Base-by-base conservation (phyloP, 2,797 vertebrate species). In the Pangasius djambal region DNA sequence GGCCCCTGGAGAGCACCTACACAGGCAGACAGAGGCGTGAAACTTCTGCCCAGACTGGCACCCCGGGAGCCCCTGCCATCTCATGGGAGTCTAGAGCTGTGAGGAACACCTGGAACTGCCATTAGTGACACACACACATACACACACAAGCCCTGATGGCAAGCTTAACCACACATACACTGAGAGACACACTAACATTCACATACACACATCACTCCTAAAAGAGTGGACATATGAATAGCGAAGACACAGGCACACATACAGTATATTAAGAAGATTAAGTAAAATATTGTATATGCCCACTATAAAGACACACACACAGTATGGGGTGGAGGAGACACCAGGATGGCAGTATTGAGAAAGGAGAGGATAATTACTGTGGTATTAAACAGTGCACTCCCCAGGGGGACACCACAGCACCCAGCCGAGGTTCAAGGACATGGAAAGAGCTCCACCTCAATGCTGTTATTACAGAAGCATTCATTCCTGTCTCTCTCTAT, bases 91-190 rank as follows among this genome's bases (percentile, higher is more conserved):
- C 93, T 89, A 88, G 93, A 94, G 93, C 94, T 92, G 95, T 95
- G 95, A 94, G 93, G 93, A 96, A 97, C 96, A 97, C 96, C 96
- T 96, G 96, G 95, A 96, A 96, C 95, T 96, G 95, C 95, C 96
- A 96, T 96, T 96, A 96, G 94, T 96, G 95, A 95, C 93, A 95
- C 94, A 94, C 92, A 92, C 81, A 89, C 91, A 90, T 92, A 57
- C 22, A 63, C 34, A 85, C 10, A 63, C 78, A 88, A 88, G 90
- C 91, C 79, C 75, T 78, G 92, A 82, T 91, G 91, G 86, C 90
- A 91, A 75, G 86, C 89, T 91, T 75, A 84, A 83, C 57, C 67
- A 65, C 75, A 89, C 70, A 89, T 75, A 93, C 40, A 86, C 75
- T 67, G 28, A 78, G 10, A 50, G 44, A 83, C 70, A 50, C 63